Percentiles rank a stretch among this genome's conserved stretches.
Conservation (phyloP, 1,140 invertebrate species). For the Idris sp. region DNA sequence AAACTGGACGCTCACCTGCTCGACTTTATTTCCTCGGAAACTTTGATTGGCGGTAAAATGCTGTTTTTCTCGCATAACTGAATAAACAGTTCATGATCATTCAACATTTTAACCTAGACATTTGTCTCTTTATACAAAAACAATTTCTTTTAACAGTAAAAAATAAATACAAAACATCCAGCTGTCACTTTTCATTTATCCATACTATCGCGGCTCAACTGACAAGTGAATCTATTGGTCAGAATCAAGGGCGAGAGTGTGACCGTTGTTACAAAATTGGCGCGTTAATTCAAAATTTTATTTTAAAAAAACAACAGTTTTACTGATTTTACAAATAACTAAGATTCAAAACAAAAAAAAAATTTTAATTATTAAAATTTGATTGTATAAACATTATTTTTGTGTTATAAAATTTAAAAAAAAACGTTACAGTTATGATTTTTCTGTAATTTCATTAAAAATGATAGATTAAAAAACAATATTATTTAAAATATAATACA, state of each 20-base stretch:
- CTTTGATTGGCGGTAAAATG: slow-evolving; percentile 62
- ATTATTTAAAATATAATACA: too few relatives aligned
- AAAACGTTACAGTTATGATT: too few relatives aligned
- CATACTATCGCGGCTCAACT: slow-evolving; percentile 32
- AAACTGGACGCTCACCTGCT: slow-evolving; percentile 65
- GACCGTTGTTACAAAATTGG: too few relatives aligned
- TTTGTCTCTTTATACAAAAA: neutral
- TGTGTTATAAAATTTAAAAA: too few relatives aligned
- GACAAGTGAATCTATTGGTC: slow-evolving; percentile 19
- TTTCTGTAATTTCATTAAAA: too few relatives aligned
- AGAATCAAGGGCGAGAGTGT: neutral
- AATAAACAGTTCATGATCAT: slow-evolving; percentile 67
- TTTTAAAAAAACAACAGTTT: too few relatives aligned
- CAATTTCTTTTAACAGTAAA: neutral
- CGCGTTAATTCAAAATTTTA: too few relatives aligned
- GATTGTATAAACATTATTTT: too few relatives aligned
- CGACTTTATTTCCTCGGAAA: slow-evolving; percentile 64
- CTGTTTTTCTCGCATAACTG: slow-evolving; percentile 67
- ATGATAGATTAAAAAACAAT: too few relatives aligned
- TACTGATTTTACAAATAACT: too few relatives aligned
- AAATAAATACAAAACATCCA: slow-evolving; percentile 3
- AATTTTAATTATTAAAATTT: too few relatives aligned
- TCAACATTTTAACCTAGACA: slow-evolving; percentile 60
- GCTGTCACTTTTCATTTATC: slow-evolving; percentile 34
- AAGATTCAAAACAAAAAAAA: too few relatives aligned